Evolutionary conservation across 2,113 vertebrate genomes (phyloP), one percentile per base, ranked within the genome.

Genomic region (Noctilio leporinus): DNA sequence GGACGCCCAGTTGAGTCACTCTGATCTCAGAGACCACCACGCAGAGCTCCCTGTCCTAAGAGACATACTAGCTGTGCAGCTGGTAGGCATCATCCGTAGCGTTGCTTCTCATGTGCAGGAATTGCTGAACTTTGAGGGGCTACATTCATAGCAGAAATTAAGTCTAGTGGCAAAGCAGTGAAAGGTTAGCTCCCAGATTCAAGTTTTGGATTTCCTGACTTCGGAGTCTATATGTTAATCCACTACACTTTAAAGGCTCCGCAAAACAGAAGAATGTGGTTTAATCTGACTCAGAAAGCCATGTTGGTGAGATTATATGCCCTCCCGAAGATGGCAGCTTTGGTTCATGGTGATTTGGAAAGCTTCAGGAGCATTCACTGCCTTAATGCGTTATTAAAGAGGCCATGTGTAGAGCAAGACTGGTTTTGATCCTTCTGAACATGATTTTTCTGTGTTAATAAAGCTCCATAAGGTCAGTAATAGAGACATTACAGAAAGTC

Each of bases 371-470:
- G 15, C 35, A 47, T 83, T 90, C 77, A 28, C 11, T 45, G 67
- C 65, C 38, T 47, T 65, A 38, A 33, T 14, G 7, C 15, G 26
- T 83, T 83, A 67, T 86, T 89, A 89, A 73, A 80, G 65, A 89
- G 12, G 70, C 0, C 28, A 22, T 45, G 17, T 76, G 33, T 78
- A 53, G 22, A 35, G 77, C 33, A 59, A 53, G 40, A 53, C 59
- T 62, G 40, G 72, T 86, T 89, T 94, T 26, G 67, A 86, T 55
- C 73, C 38, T 73, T 96, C 72, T 57, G 9, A 90, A 83, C 14
- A 33, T 40, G 53, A 47, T 65, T 94, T 97, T 78, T 94, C 59
- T 92, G 24, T 64, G 26, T 89, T 77, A 90, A 72, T 17, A 90
- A 64, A 82, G 69, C 62, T 59, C 2, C 15, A 57, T 67, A 20